Conservation (phyloP, 2,797 vertebrate genomes). For the Acipenser oxyrinchus region DNA sequence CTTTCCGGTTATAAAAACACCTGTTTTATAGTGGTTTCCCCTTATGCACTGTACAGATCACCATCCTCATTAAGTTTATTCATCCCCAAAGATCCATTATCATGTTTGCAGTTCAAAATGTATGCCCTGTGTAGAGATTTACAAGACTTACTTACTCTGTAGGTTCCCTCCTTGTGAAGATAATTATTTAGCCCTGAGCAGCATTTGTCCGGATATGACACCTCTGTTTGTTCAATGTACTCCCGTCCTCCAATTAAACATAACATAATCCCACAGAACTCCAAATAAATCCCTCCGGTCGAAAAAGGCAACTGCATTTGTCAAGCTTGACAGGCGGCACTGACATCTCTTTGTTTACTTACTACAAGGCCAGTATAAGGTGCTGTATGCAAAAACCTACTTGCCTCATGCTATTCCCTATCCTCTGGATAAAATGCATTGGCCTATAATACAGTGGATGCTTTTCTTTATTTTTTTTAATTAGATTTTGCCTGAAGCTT, state of each 20-base stretch:
- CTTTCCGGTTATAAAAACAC: slow-evolving; percentile 4
- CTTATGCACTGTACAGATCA: slow-evolving; percentile 30
- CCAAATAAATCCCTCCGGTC: slow-evolving; percentile 33
- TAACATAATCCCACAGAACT: slow-evolving; percentile 44
- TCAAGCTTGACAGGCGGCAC: slow-evolving; percentile 38
- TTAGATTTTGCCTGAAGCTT: too few relatives aligned
- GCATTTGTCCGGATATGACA: too few relatives aligned
- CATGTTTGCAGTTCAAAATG: slow-evolving; percentile 45
- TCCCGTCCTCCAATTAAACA: slow-evolving; percentile 23
- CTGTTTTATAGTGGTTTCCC: slow-evolving; percentile 20
- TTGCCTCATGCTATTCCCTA: too few relatives aligned
- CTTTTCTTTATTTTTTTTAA: too few relatives aligned
- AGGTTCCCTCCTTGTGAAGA: slow-evolving; percentile 47
- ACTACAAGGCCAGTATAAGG: background rate
- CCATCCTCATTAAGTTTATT: slow-evolving; percentile 51
- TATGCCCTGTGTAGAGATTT: slow-evolving; percentile 52
- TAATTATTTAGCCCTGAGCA: slow-evolving; percentile 29
- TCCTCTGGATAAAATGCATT: too few relatives aligned
- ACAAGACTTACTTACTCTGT: slow-evolving; percentile 36
- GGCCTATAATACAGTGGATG: too few relatives aligned
- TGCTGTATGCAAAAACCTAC: too few relatives aligned
- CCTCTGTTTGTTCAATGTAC: background rate
- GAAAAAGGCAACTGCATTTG: slow-evolving; percentile 33
- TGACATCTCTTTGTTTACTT: slow-evolving; percentile 32
- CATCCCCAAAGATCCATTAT: slow-evolving; percentile 49